These are phyloP conservation scores for Amphiura filiformis DNA, from an alignment of 35 echinoderm and acorn worm genomes.

Conservation along the genomic window DNA sequence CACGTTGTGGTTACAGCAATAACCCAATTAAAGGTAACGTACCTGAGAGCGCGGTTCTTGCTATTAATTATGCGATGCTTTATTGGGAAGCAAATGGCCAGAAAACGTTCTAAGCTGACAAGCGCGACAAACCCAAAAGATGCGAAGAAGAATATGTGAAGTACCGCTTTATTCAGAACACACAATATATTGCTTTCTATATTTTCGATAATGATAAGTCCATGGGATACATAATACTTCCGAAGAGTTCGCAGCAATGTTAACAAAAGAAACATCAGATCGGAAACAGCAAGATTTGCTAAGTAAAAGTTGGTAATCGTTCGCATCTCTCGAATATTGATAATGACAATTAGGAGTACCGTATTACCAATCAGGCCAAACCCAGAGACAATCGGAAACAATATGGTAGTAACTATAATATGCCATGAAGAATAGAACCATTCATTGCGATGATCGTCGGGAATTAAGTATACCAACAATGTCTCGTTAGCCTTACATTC, in stretches of 20 bases:
- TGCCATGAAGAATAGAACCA: neutral
- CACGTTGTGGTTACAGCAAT: neutral
- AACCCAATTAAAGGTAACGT: neutral
- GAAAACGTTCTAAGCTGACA: neutral
- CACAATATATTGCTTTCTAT: neutral
- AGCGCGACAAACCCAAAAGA: neutral
- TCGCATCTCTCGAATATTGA: neutral
- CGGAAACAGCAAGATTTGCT: neutral
- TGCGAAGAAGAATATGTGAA: neutral
- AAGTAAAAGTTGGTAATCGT: constrained; percentile 1
- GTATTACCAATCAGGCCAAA: neutral
- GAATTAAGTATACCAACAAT: neutral
- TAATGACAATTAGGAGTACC: neutral
- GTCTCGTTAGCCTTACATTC: too few relatives aligned
- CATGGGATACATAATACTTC: neutral
- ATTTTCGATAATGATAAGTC: neutral
- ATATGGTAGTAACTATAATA: neutral
- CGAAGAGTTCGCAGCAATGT: neutral
- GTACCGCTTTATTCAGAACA: neutral
- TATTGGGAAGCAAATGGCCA: neutral
- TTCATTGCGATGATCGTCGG: neutral
- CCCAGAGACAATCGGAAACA: neutral
- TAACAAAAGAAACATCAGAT: neutral
- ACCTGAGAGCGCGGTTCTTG: neutral
- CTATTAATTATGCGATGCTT: neutral